phyloP scores from a whole-genome alignment of 1,140 invertebrate genomes.

The Brachionus koreanus region DNA sequence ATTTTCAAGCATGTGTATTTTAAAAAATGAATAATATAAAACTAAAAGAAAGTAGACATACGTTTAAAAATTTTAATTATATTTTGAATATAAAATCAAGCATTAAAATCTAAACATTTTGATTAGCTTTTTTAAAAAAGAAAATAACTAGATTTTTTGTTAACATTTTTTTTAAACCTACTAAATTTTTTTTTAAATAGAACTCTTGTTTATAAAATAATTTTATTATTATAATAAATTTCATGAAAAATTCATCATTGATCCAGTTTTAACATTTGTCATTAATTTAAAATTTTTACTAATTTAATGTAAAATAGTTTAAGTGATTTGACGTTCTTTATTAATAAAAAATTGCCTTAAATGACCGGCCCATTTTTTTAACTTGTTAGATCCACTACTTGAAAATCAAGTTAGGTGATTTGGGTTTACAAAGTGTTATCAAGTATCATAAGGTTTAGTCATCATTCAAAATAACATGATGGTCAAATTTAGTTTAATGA shows the following conservation, averaged over 20 bases:
- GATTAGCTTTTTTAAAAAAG: not conserved
- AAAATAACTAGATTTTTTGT: not conserved
- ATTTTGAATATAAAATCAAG: not conserved
- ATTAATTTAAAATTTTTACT: not conserved
- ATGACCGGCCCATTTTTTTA: too few species aligned
- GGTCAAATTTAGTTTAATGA: too few species aligned
- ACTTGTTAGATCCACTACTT: too few species aligned
- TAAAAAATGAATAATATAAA: not conserved
- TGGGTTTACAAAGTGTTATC: too few species aligned
- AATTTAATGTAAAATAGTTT: not conserved
- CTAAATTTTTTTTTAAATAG: not conserved
- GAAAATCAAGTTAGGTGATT: too few species aligned
- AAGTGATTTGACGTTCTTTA: not conserved
- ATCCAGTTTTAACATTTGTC: slow-evolving; percentile 9
- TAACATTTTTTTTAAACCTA: not conserved
- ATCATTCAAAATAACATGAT: too few species aligned
- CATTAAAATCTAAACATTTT: slow-evolving; percentile 16
- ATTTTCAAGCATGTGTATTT: slow-evolving; percentile 31
- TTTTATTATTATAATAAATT: slow-evolving; percentile 19
- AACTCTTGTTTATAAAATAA: not conserved
- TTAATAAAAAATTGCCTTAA: too few species aligned
- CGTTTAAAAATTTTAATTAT: not conserved
- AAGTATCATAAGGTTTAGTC: too few species aligned
- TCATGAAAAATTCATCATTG: not conserved
- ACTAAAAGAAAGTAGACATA: not conserved